These are phyloP conservation scores for Plagiodera versicolora DNA, from an alignment of 2,888 invertebrate genomes.

Conservation along the genomic window DNA sequence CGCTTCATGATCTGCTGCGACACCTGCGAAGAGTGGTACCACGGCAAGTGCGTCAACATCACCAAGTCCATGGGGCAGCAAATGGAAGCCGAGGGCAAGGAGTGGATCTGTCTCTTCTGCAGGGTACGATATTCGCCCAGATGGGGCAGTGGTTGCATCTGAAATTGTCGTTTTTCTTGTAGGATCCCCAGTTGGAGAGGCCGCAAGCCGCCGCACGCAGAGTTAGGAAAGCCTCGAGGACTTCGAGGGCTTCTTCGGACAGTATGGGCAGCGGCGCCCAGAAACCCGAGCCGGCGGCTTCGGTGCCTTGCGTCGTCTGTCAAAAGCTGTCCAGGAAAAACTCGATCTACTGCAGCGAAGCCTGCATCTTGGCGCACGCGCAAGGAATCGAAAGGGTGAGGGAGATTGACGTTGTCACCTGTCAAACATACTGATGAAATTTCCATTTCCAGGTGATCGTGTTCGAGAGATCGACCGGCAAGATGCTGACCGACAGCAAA, in stretches of 20 bases:
- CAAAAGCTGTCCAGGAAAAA: slow-evolving; percentile 73
- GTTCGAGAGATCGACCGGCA: slow-evolving; percentile 80
- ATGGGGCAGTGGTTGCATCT: too few species aligned
- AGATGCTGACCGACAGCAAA: slow-evolving; percentile 71
- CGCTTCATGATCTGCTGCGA: slow-evolving; percentile 98
- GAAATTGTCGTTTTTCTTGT: slow-evolving; percentile 10
- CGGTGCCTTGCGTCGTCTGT: slow-evolving; percentile 71
- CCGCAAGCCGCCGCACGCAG: slow-evolving; percentile 52
- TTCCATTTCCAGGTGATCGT: slow-evolving; percentile 63
- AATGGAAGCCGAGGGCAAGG: slow-evolving; percentile 86
- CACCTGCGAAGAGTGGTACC: slow-evolving; percentile 95
- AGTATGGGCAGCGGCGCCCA: slow-evolving; percentile 42
- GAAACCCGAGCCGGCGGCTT: slow-evolving; percentile 21
- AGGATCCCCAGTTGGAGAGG: slow-evolving; percentile 48
- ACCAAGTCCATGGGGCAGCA: slow-evolving; percentile 88
- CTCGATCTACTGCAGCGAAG: slow-evolving; percentile 87
- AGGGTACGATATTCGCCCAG: slow-evolving; percentile 59
- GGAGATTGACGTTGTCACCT: not conserved
- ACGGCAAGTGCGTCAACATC: slow-evolving; percentile 95
- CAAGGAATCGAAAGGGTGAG: slow-evolving; percentile 63
- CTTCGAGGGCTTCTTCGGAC: slow-evolving; percentile 48
- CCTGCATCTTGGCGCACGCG: slow-evolving; percentile 84
- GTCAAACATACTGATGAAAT: not conserved
- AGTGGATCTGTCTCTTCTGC: slow-evolving; percentile 90
- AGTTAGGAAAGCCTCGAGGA: slow-evolving; percentile 50